These are phyloP conservation scores for Anthophora plumipes DNA, from an alignment of 2,888 invertebrate species.

Conservation along the genomic window DNA sequence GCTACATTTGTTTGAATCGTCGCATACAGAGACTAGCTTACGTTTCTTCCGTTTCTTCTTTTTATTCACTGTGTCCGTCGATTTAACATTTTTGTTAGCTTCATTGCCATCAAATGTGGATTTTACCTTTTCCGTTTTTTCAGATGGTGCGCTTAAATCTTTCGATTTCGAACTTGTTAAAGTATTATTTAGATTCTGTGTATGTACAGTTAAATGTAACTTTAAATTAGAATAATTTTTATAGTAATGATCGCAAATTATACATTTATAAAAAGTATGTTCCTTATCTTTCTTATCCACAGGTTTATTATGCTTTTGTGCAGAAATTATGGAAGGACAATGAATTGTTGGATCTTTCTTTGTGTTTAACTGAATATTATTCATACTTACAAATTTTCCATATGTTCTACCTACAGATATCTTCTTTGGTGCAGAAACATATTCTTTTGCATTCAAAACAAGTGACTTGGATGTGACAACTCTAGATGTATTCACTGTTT, in stretches of 20 bases:
- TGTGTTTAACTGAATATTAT: not conserved
- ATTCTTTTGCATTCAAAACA: not conserved
- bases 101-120: not conserved
- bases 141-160: not conserved
- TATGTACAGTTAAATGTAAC: constrained; percentile 48
- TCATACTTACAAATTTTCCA: not conserved
- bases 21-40: not conserved
- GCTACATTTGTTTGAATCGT: constrained; percentile 62
- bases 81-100: not conserved
- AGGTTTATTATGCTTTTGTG: not conserved
- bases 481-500: not conserved
- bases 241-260: constrained; percentile 48
- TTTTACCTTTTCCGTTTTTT: not conserved
- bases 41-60: constrained; percentile 23
- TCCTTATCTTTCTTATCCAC: constrained; percentile 9
- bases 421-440: not conserved
- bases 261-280: constrained; percentile 40
- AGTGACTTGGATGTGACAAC: not conserved
- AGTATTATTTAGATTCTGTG: not conserved
- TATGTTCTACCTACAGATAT: not conserved
- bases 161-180: not conserved
- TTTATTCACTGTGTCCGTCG: not conserved
- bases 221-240: constrained; percentile 17
- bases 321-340: not conserved
- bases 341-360: not conserved